These are phyloP conservation scores for Geotrupes spiniger DNA, from an alignment of 2,888 invertebrate genomes.

Conservation along the genomic window DNA sequence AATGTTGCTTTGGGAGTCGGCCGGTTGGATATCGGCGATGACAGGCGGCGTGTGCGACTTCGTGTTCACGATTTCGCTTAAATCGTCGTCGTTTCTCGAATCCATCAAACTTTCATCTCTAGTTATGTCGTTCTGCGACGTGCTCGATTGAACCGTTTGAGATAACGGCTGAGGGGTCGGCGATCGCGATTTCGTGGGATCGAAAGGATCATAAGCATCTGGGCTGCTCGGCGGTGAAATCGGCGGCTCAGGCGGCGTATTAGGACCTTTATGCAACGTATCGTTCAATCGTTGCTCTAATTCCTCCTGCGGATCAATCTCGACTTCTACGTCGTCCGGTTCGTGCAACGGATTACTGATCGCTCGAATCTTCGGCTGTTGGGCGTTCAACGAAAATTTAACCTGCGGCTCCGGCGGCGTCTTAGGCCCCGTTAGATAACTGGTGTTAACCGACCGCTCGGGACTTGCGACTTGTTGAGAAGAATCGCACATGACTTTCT, in stretches of 20 bases:
- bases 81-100: slow-evolving; percentile 26
- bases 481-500: slow-evolving; percentile 33
- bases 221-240: slow-evolving; percentile 69
- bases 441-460: slow-evolving; percentile 34
- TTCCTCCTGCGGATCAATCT: slow-evolving; percentile 35
- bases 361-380: slow-evolving; percentile 54
- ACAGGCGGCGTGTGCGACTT: slow-evolving; percentile 45
- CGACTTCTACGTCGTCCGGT: slow-evolving; percentile 50
- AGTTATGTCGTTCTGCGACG: slow-evolving; percentile 11
- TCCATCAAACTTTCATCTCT: slow-evolving; percentile 15
- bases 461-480: slow-evolving; percentile 40
- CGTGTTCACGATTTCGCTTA: slow-evolving; percentile 30
- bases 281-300: slow-evolving; percentile 34
- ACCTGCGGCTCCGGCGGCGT: slow-evolving; percentile 72
- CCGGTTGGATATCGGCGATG: slow-evolving; percentile 46
- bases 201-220: slow-evolving; percentile 88
- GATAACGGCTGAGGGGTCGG: slow-evolving; percentile 56
- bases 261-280: slow-evolving; percentile 62
- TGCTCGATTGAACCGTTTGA: slow-evolving; percentile 19
- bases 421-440: slow-evolving; percentile 62
- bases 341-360: slow-evolving; percentile 63
- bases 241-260: slow-evolving; percentile 69
- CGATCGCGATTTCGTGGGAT: slow-evolving; percentile 80
- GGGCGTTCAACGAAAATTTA: slow-evolving; percentile 60
- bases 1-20: slow-evolving; percentile 47